Evolutionary conservation across 2,888 invertebrate species (phyloP).

Genomic region (Myopa tessellatipennis): DNA sequence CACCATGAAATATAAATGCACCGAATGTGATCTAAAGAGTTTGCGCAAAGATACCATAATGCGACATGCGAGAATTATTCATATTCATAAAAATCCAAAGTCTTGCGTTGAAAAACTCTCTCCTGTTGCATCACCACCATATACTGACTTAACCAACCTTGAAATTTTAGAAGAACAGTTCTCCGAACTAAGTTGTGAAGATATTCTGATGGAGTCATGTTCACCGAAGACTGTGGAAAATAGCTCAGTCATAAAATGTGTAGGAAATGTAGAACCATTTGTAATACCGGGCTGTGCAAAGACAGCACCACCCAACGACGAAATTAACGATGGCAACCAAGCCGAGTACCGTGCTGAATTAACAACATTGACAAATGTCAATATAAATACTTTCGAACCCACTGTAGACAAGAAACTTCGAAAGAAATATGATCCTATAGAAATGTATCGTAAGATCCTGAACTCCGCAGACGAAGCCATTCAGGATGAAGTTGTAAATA

Average conservation of each 20-base stretch:
- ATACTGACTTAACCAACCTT: slow-evolving; percentile 27
- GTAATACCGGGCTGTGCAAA: slow-evolving; percentile 35
- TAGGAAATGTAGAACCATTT: slow-evolving; percentile 64
- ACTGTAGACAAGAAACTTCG: slow-evolving; percentile 39
- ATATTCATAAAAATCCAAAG: slow-evolving; percentile 69
- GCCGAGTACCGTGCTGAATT: not conserved
- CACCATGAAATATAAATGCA: slow-evolving; percentile 77
- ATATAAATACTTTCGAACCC: slow-evolving; percentile 28
- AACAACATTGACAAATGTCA: slow-evolving; percentile 37
- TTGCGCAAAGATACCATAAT: slow-evolving; percentile 82
- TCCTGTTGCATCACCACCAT: not conserved
- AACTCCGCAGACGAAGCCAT: slow-evolving; percentile 53
- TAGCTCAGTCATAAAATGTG: slow-evolving; percentile 63
- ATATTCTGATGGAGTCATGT: slow-evolving; percentile 15
- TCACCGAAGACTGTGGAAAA: slow-evolving; percentile 50
- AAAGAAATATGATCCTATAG: slow-evolving; percentile 57
- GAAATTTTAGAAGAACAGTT: slow-evolving; percentile 45
- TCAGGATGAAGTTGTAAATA: slow-evolving; percentile 40
- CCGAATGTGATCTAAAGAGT: slow-evolving; percentile 77
- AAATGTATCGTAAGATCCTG: slow-evolving; percentile 60
- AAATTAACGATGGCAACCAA: slow-evolving; percentile 50
- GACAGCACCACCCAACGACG: slow-evolving; percentile 47
- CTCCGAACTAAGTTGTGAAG: slow-evolving; percentile 7
- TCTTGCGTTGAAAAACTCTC: slow-evolving; percentile 41
- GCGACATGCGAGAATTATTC: slow-evolving; percentile 81